Conservation (phyloP, 2,888 invertebrate genomes). For the Lasioglossum calceatum region DNA sequence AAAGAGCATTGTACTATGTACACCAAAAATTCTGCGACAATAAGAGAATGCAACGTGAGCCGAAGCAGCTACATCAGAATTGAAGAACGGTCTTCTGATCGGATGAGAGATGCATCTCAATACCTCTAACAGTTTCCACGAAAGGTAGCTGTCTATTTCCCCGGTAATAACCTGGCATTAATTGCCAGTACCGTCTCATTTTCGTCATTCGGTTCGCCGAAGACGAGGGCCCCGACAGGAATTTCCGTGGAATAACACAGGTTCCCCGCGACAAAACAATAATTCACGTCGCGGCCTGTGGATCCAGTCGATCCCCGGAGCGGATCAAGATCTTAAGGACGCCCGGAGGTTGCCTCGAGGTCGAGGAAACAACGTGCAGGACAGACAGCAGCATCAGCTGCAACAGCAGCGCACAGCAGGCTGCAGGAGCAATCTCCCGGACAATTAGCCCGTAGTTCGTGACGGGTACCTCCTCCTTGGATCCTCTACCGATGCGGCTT, state of each 20-base stretch:
- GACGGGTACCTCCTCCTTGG: slow-evolving; percentile 80
- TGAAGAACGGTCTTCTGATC: background rate
- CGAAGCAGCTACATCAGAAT: background rate
- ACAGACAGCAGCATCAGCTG: slow-evolving; percentile 72
- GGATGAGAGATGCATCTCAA: background rate
- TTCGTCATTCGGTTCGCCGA: background rate
- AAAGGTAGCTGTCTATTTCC: background rate
- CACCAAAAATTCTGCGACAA: background rate
- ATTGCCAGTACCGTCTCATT: slow-evolving; percentile 5
- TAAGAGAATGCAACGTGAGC: background rate
- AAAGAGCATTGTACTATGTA: background rate
- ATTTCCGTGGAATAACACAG: slow-evolving; percentile 24
- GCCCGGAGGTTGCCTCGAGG: slow-evolving; percentile 72
- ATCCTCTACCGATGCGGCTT: slow-evolving; percentile 66
- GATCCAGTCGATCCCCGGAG: slow-evolving; percentile 65
- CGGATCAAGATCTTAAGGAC: slow-evolving; percentile 74
- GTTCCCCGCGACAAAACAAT: slow-evolving; percentile 53
- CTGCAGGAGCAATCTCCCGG: slow-evolving; percentile 82
- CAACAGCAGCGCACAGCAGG: slow-evolving; percentile 75
- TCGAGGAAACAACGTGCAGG: slow-evolving; percentile 74
- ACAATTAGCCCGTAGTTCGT: slow-evolving; percentile 83
- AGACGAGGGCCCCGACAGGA: background rate
- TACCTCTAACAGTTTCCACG: background rate
- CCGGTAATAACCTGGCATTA: background rate
- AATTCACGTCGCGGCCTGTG: slow-evolving; percentile 37